Percentiles rank a stretch among this genome's conserved stretches.
Evolutionary conservation across 1,140 invertebrate species (phyloP).

Genomic region (Ceratosolen fusciceps): DNA sequence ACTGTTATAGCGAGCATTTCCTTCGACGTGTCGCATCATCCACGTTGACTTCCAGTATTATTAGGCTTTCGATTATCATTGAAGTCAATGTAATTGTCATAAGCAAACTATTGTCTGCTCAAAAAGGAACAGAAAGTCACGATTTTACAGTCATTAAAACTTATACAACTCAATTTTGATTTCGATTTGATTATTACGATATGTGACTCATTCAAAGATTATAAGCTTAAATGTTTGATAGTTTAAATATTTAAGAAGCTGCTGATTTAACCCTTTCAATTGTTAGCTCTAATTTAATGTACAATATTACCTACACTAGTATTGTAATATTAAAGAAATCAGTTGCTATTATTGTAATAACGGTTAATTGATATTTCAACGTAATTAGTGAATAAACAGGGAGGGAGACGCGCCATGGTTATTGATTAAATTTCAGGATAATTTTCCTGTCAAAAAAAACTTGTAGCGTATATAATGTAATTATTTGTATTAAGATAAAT

Average conservation of each 20-base stretch:
- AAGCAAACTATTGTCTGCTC: neutral
- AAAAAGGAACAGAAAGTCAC: constrained; percentile 15
- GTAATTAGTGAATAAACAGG: constrained; percentile 1
- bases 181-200: neutral
- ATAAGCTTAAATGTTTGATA: neutral
- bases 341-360: no score
- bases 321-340: no score
- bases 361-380: no score
- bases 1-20: constrained; percentile 1
- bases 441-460: constrained; percentile 15
- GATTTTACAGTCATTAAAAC: constrained; percentile 13
- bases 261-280: no score
- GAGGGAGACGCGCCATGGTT: no score
- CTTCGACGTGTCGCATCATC: neutral
- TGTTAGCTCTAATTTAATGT: neutral
- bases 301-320: neutral
- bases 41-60: neutral
- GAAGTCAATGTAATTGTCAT: neutral
- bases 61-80: neutral
- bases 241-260: constrained; percentile 12
- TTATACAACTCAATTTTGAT: neutral
- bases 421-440: neutral
- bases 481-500: neutral
- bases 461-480: neutral
- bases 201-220: neutral